A percentile compares a stretch with the other conserved stretches of the same genome.
phyloP scores from a whole-genome alignment of 2,888 invertebrate species.

The Lasioglossum marginatum region DNA sequence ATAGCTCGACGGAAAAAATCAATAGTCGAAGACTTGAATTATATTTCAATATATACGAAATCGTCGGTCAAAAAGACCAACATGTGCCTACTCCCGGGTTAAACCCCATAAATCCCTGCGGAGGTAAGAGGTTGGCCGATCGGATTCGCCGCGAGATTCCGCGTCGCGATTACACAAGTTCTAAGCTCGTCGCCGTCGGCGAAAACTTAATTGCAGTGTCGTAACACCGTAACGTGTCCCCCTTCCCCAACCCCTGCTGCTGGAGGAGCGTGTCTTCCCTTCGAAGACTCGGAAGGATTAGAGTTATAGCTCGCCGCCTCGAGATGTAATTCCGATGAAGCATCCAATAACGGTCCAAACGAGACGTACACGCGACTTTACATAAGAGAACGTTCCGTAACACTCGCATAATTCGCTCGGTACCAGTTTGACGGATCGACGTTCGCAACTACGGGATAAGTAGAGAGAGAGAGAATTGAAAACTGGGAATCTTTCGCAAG shows the following conservation, averaged over 20 bases:
- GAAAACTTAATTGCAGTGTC: constrained; percentile 69
- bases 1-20: no score
- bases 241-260: neutral
- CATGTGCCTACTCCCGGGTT: no score
- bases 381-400: constrained; percentile 13
- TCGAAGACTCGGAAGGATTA: constrained; percentile 31
- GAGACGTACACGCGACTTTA: constrained; percentile 10
- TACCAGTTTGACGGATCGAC: constrained; percentile 21
- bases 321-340: constrained; percentile 48
- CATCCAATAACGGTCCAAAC: constrained; percentile 31
- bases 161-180: constrained; percentile 69
- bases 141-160: constrained; percentile 39
- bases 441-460: neutral
- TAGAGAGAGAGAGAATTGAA: neutral
- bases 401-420: neutral
- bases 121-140: neutral
- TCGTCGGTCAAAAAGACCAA: no score
- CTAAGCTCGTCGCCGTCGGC: constrained; percentile 55
- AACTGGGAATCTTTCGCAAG: neutral
- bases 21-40: no score
- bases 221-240: constrained; percentile 40
- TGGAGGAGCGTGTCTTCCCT: neutral
- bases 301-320: constrained; percentile 43
- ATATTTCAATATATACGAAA: no score
- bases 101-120: neutral